Conservation (phyloP, 1,140 invertebrate genomes). For the Musca domestica region DNA sequence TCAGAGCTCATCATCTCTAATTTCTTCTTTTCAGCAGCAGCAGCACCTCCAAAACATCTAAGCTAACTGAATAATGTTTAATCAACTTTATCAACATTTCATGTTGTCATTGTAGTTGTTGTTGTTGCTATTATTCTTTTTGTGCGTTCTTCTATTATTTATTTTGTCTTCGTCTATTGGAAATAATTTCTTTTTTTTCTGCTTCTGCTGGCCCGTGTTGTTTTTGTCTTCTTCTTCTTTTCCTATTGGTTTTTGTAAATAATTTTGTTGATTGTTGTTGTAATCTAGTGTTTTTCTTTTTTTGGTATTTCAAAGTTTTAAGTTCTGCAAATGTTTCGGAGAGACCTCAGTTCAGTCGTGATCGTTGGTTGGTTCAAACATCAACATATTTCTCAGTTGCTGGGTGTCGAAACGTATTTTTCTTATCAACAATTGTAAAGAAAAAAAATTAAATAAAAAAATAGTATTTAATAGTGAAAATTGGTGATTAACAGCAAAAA, state of each 20-base stretch:
- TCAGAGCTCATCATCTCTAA: no score
- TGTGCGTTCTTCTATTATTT: conserved; percentile 5
- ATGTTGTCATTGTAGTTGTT: neutral
- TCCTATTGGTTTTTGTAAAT: neutral
- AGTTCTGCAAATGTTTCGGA: conserved; percentile 44
- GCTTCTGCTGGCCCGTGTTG: neutral
- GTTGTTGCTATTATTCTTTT: neutral
- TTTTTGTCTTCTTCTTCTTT: neutral
- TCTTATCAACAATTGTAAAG: neutral
- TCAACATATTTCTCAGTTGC: no score
- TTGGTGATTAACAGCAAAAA: neutral
- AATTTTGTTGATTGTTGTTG: neutral
- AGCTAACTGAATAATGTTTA: neutral
- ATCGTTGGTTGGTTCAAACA: neutral
- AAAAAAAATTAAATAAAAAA: neutral
- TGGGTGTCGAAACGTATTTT: neutral
- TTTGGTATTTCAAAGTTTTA: conserved; percentile 30
- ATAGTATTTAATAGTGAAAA: neutral
- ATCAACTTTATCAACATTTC: neutral
- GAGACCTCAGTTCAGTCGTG: conserved; percentile 39
- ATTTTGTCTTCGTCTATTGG: neutral
- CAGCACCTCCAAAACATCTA: no score
- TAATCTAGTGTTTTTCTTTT: conserved; percentile 23
- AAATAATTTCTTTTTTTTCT: no score
- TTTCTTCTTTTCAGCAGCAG: no score